phyloP scores from a whole-genome alignment of 30 jellyfish, hydroid and myxozoan genomes.

The Morbakka virulenta region DNA sequence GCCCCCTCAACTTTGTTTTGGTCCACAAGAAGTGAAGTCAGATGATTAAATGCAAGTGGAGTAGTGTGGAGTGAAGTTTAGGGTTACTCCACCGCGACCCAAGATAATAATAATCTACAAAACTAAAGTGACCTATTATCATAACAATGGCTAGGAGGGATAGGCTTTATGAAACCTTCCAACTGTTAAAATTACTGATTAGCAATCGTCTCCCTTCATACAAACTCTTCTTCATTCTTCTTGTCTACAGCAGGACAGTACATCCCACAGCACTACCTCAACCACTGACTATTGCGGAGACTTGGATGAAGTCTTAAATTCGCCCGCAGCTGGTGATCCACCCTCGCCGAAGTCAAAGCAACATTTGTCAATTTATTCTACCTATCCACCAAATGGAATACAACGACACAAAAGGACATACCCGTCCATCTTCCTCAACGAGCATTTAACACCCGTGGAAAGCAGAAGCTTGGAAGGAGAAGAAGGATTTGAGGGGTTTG shows the following conservation, averaged over 20 bases:
- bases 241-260: conserved; percentile 75
- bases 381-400: conserved; percentile 91
- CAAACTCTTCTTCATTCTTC: not conserved
- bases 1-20: too few species aligned
- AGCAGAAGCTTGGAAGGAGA: conserved; percentile 47
- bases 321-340: conserved; percentile 28
- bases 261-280: conserved; percentile 90
- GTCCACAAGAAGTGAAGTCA: too few species aligned
- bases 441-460: conserved; percentile 61
- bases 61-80: too few species aligned
- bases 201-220: too few species aligned
- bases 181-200: too few species aligned
- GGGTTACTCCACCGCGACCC: too few species aligned
- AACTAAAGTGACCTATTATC: too few species aligned
- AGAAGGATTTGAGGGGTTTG: conserved; percentile 96
- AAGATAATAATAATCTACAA: too few species aligned
- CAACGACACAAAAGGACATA: conserved; percentile 58
- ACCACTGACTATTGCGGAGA: conserved; percentile 81
- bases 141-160: too few species aligned
- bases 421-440: conserved; percentile 53
- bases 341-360: conserved; percentile 45
- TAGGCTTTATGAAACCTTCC: too few species aligned
- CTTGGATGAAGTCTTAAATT: conserved; percentile 57
- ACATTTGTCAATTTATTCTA: conserved; percentile 64
- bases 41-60: too few species aligned